A percentile compares a stretch with the other conserved stretches of the same genome.
Conservation (phyloP, 2,113 vertebrate species). For the Phalacrocorax carbo region DNA sequence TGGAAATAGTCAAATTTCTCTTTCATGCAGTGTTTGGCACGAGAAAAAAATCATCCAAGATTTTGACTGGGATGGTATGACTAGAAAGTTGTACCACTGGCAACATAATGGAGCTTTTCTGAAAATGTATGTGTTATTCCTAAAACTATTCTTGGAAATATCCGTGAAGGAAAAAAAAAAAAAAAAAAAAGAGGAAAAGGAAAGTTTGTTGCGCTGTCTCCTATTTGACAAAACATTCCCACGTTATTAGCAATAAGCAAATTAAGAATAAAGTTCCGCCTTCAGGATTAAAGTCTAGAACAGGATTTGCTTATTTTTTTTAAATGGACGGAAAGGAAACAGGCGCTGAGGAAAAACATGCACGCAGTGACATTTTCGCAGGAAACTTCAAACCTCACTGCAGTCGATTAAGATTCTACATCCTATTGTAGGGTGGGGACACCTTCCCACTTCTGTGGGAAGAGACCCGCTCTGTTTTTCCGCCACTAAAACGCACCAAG, state of each 20-base stretch:
- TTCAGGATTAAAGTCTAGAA: neutral
- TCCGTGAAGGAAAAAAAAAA: neutral
- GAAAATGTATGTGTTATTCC: neutral
- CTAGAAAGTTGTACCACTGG: neutral
- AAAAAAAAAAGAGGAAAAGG: neutral
- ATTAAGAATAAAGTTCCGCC: neutral
- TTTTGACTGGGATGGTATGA: neutral
- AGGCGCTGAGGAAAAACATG: neutral
- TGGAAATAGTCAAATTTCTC: neutral
- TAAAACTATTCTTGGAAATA: neutral
- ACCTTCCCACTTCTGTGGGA: neutral
- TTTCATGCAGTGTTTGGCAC: neutral
- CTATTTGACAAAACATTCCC: neutral
- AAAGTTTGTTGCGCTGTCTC: neutral
- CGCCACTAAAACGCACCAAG: neutral
- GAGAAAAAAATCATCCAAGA: neutral
- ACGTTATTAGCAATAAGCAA: neutral
- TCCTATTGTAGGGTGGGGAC: neutral
- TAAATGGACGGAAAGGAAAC: neutral
- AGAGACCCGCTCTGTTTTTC: neutral
- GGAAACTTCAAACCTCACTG: slow-evolving; percentile 14
- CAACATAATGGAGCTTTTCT: neutral
- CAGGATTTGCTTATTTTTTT: neutral
- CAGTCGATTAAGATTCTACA: neutral
- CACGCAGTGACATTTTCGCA: neutral